Percentiles rank a stretch among this genome's conserved stretches.
Conservation (phyloP, 1,140 invertebrate species). For the Gonioctena quinquepunctata region DNA sequence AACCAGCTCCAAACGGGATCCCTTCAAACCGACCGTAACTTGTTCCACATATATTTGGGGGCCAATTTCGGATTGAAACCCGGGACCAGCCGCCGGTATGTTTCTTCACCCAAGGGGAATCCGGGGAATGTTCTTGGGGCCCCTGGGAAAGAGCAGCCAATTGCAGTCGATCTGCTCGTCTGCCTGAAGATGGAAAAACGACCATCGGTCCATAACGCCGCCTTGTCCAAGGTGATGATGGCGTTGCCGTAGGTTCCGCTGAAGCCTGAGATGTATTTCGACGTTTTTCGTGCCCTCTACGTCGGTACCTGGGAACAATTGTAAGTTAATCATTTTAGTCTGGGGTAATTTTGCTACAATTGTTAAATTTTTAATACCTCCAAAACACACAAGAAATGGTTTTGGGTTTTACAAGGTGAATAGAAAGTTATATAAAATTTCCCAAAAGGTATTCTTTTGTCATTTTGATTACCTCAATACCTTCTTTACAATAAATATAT, state of each 20-base stretch:
- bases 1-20: conserved; percentile 64
- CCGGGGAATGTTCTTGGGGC: conserved; percentile 61
- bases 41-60: conserved; percentile 62
- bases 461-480: too few species aligned
- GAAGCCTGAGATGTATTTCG: conserved; percentile 85
- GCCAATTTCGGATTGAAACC: conserved; percentile 83
- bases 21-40: conserved; percentile 61
- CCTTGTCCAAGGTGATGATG: conserved; percentile 74
- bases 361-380: background rate
- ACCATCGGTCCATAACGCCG: conserved; percentile 88
- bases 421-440: too few species aligned
- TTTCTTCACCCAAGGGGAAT: conserved; percentile 68
- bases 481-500: too few species aligned
- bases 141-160: conserved; percentile 79
- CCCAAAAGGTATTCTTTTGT: too few species aligned
- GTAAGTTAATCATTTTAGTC: background rate
- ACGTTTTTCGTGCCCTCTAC: conserved; percentile 75
- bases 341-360: background rate
- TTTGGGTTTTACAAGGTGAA: background rate
- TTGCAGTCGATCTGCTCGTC: conserved; percentile 76
- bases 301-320: conserved; percentile 64
- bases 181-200: conserved; percentile 80
- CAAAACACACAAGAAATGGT: background rate
- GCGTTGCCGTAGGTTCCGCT: conserved; percentile 80
- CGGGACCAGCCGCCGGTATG: conserved; percentile 70